Evolutionary conservation across 2,797 vertebrate species (phyloP), one percentile per base, ranked within the genome.

Genomic region (Echiichthys vipera): DNA sequence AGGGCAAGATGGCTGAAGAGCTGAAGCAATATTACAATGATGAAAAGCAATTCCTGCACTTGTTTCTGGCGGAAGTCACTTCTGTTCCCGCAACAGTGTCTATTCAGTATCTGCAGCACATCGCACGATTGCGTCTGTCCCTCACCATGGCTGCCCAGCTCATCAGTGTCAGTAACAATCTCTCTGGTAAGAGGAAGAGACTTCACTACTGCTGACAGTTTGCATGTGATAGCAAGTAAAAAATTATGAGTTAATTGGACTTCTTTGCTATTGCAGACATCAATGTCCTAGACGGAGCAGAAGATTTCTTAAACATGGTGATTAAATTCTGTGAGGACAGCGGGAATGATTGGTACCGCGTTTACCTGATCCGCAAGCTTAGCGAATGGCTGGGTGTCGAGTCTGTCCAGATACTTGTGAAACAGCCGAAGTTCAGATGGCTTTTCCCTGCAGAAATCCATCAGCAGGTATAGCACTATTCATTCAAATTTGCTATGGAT

Each of bases 311-410:
- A 1, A 71, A 74, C 5, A 57, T 53, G 42, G 73, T 86, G 30
- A 57, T 12, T 2, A 61, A 58, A 34, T 47, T 86, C 37, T 86
- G 81, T 75, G 37, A 77, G 36, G 54, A 81, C 0, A 77, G 73
- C 55, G 76, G 59, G 8, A 84, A 86, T 12, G 18, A 86, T 7
- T 86, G 84, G 84, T 86, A 65, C 14, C 78, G 78, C 5, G 42
- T 86, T 58, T 86, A 81, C 46, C 66, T 86, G 66, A 86, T 86
- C 32, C 81, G 84, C 6, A 79, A 78, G 46, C 76, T 86, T 36
- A 77, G 76, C 3, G 0, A 65, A 53, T 39, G 2, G 37, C 54
- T 54, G 7, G 81, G 84, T 54, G 70, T 84, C 0, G 59, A 77
- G 24, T 27, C 4, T 0, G 47, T 86, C 27, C 84, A 84, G 42